Evolutionary conservation across 2,113 vertebrate genomes (phyloP).

Genomic region (Seriola quinqueradiata): DNA sequence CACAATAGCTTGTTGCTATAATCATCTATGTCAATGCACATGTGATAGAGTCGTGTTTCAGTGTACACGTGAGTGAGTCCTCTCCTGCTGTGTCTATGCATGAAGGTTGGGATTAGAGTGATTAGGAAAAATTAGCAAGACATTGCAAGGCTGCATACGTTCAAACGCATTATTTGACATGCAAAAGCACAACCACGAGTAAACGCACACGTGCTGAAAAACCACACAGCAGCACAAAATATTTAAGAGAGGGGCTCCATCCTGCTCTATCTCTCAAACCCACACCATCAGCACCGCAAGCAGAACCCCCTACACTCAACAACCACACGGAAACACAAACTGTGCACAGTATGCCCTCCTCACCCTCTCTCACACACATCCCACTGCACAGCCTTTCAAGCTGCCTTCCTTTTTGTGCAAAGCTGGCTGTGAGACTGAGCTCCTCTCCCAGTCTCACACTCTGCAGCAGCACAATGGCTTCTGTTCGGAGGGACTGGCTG

Average conservation of each 20-base stretch:
- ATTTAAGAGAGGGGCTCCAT: background rate
- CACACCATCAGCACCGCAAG: conserved; percentile 7
- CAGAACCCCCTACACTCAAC: conserved; percentile 7
- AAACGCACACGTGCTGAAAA: conserved; percentile 1
- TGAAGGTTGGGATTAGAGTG: conserved; percentile 43
- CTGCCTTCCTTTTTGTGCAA: conserved; percentile 49
- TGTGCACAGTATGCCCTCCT: conserved; percentile 5
- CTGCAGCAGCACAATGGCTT: conserved; percentile 61
- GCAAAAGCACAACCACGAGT: background rate
- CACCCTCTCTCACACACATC: conserved; percentile 22
- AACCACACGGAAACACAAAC: conserved; percentile 5
- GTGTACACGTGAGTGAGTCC: conserved; percentile 34
- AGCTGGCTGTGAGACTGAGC: conserved; percentile 58
- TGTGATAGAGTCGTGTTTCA: conserved; percentile 11
- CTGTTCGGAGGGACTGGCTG: conserved; percentile 39
- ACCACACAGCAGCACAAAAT: background rate
- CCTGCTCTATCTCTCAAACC: background rate
- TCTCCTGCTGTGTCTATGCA: conserved; percentile 26
- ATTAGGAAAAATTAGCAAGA: conserved; percentile 26
- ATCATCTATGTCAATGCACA: conserved; percentile 12
- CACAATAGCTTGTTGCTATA: background rate
- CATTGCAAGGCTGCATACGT: background rate
- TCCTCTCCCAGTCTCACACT: conserved; percentile 56
- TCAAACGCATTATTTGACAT: conserved; percentile 2
- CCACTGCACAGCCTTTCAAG: conserved; percentile 50